Base-by-base conservation (phyloP, 2,113 vertebrate genomes). In the Macrotus californicus region DNA sequence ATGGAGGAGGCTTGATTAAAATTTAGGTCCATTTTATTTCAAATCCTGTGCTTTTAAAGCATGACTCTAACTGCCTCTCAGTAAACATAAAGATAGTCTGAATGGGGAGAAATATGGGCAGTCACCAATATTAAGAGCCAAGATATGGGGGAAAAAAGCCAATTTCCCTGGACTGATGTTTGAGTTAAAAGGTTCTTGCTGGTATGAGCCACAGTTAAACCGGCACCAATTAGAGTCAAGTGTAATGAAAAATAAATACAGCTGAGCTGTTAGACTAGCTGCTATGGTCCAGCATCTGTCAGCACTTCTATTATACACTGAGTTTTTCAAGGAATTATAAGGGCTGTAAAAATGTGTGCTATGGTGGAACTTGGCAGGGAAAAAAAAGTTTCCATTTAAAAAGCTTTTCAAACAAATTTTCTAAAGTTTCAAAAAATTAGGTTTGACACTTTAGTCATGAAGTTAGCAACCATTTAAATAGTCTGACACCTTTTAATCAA, bases 201-300 rank as follows among this genome's bases (percentile, higher is more conserved):
- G 97, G 97, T 96, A 75, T 96, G 97, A 98, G 93, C 88, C 91
- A 94, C 89, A 97, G 94, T 93, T 98, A 98, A 98, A 97, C 77
- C 73, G 87, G 96, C 95, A 97, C 95, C 97, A 98, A 98, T 98
- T 98, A 98, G 98, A 98, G 98, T 98, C 98, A 98, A 98, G 98
- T 98, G 70, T 97, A 98, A 98, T 98, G 97, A 98, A 98, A 98
- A 98, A 98, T 98, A 98, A 98, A 98, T 98, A 98, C 98, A 98
- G 98, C 98, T 98, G 98, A 98, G 96, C 96, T 97, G 97, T 98
- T 97, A 97, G 97, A 97, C 98, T 89, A 66, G 96, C 96, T 97
- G 97, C 97, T 97, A 96, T 94, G 98, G 93, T 87, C 98, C 97
- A 97, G 97, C 84, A 96, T 98, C 98, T 98, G 98, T 98, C 98